These are phyloP conservation scores for Oophaga sylvatica DNA, from an alignment of 2,797 vertebrate species.

Conservation along the genomic window DNA sequence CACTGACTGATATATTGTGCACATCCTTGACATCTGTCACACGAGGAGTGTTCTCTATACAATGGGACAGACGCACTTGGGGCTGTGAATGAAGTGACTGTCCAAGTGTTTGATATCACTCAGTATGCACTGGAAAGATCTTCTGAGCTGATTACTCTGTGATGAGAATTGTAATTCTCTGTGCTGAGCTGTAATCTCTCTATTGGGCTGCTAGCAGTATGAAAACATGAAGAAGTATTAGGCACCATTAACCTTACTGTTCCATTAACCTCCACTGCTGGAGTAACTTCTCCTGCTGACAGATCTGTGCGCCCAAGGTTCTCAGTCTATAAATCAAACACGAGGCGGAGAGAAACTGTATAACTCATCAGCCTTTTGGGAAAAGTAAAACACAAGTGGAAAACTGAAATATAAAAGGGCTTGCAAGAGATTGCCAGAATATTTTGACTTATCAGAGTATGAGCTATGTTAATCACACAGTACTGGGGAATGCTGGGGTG, in stretches of 20 bases:
- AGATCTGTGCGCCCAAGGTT: slow-evolving; percentile 46
- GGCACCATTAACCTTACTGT: slow-evolving; percentile 61
- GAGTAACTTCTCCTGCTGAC: slow-evolving; percentile 55
- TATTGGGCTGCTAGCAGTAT: slow-evolving; percentile 54
- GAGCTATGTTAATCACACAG: slow-evolving; percentile 35
- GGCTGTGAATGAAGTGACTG: slow-evolving; percentile 57
- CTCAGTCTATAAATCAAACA: slow-evolving; percentile 57
- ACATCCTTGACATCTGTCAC: slow-evolving; percentile 56
- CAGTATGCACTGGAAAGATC: slow-evolving; percentile 58
- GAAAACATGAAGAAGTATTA: slow-evolving; percentile 56
- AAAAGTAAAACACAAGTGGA: slow-evolving; percentile 55
- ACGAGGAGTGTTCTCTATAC: slow-evolving; percentile 51
- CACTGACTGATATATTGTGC: slow-evolving; percentile 49
- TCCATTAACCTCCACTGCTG: slow-evolving; percentile 61
- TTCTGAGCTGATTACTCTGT: slow-evolving; percentile 58
- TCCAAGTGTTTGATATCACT: slow-evolving; percentile 55
- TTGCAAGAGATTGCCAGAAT: slow-evolving; percentile 41
- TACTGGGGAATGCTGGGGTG: slow-evolving; percentile 7
- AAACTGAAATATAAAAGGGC: slow-evolving; percentile 47
- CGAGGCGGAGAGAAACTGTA: slow-evolving; percentile 37
- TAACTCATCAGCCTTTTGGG: slow-evolving; percentile 55
- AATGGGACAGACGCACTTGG: slow-evolving; percentile 50
- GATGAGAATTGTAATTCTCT: slow-evolving; percentile 61
- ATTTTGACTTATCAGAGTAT: slow-evolving; percentile 43
- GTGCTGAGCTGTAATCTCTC: slow-evolving; percentile 52